A percentile compares a stretch with the other conserved stretches of the same genome.
These are phyloP conservation scores for Ashinkailepas kermadecensis DNA, from an alignment of 2,888 invertebrate genomes.

Conservation along the genomic window DNA sequence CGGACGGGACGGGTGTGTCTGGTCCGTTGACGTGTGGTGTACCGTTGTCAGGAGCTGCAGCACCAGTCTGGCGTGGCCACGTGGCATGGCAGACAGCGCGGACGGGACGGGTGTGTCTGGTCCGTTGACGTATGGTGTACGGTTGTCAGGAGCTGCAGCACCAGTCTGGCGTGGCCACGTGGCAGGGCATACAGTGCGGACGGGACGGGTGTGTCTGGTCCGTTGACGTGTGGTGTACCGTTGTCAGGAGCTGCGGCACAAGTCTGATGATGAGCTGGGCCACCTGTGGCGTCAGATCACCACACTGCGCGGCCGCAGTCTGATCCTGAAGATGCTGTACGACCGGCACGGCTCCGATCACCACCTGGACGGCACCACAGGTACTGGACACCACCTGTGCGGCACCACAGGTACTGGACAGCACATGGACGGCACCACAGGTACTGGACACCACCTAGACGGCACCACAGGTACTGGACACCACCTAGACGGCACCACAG, in stretches of 20 bases:
- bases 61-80: conserved; percentile 24
- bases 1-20: neutral
- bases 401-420: no score
- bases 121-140: neutral
- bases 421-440: no score
- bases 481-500: no score
- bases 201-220: neutral
- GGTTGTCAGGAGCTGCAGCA: conserved; percentile 29
- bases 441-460: no score
- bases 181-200: no score
- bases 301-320: conserved; percentile 31
- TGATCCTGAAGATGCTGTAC: conserved; percentile 29
- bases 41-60: conserved; percentile 29
- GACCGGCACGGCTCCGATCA: conserved; percentile 28
- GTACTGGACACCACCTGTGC: conserved; percentile 21
- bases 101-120: neutral
- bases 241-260: conserved; percentile 30
- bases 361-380: conserved; percentile 30
- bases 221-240: neutral
- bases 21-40: neutral
- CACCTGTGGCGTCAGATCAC: conserved; percentile 28
- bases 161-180: conserved; percentile 26
- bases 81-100: no score
- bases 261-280: conserved; percentile 29
- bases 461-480: no score